A percentile compares a stretch with the other conserved stretches of the same genome.
phyloP scores from a whole-genome alignment of 2,113 vertebrate species.

The Prunella fulvescens region DNA sequence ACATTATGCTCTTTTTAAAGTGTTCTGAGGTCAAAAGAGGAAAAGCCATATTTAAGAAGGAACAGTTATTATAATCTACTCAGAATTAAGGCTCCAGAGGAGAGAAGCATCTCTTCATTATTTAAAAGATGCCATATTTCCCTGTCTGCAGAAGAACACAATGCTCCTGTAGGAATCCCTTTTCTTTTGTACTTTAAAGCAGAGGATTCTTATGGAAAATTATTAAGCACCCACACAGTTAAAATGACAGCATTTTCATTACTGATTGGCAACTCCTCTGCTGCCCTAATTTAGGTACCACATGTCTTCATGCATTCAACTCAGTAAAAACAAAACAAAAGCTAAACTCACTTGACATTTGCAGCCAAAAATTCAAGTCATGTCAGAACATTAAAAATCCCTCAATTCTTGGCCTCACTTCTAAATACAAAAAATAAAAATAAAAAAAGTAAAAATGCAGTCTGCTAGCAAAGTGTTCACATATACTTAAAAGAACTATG shows the following conservation, averaged over 20 bases:
- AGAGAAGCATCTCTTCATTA: neutral
- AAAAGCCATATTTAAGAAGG: neutral
- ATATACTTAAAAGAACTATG: neutral
- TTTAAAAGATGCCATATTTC: neutral
- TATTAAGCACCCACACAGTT: neutral
- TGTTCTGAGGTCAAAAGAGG: neutral
- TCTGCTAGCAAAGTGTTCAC: neutral
- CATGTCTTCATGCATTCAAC: neutral
- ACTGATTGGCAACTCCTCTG: conserved; percentile 14
- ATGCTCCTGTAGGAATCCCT: neutral
- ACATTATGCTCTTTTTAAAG: neutral
- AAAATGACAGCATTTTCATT: conserved; percentile 10
- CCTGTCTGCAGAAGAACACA: neutral
- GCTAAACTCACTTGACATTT: neutral
- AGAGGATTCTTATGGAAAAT: conserved; percentile 29
- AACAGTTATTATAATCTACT: neutral
- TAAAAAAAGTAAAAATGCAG: neutral
- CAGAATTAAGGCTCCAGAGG: neutral
- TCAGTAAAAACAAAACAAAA: conserved; percentile 29
- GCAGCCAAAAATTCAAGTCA: neutral
- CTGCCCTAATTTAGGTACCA: conserved; percentile 6
- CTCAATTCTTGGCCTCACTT: neutral
- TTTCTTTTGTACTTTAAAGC: neutral
- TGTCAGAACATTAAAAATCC: neutral
- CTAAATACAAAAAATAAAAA: neutral